Base-by-base conservation (phyloP, 2,888 invertebrate genomes). In the Stratiomys singularior region DNA sequence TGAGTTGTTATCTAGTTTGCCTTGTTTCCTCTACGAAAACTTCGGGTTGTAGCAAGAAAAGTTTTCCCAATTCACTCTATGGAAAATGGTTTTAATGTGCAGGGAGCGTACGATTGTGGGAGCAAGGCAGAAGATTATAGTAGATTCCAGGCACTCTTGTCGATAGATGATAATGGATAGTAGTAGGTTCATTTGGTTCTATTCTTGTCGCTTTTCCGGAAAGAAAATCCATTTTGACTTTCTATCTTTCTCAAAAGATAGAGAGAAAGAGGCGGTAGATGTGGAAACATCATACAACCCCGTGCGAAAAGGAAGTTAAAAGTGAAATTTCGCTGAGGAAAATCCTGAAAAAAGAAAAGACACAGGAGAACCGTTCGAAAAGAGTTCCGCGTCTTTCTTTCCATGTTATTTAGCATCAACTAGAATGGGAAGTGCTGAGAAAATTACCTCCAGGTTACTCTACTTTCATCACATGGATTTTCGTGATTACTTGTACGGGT, bases 181-280 rank as follows among this genome's bases (percentile, higher is more conserved):
- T n/a, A 30, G 64, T 9, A 37, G 37, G 37, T n/a, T 64, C 64
- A 64, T 67, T 67, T 21, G 21, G 46, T 67, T 46, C 44, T 15
- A 21, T 7, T 37, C 44, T 13, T n/a, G 21, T 37, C 18, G 11
- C 21, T 69, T 23, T 47, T 23, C 46, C 47, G 46, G 69, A 69
- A 69, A 27, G 69, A 46, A 69, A 13, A 69, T 69, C 46, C 15
- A 69, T 69, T 47, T 69, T 27, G 46, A 47, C 47, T 69, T 52
- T 52, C 52, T 5, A 52, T 37, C 9, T 9, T 9, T 5, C 3
- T 52, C 52, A 9, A 18, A 52, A 9, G 18, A 52, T 13, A 9
- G 52, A 52, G 52, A 13, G 3, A 52, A 18, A 52, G 52, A 37
- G n/a, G n/a, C 13, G 44, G 44, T 13, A 44, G 44, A 44, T 44